Percentiles rank a stretch among this genome's conserved stretches.
Conservation (phyloP, 2,888 invertebrate species). For the Chrysolina haemoptera region DNA sequence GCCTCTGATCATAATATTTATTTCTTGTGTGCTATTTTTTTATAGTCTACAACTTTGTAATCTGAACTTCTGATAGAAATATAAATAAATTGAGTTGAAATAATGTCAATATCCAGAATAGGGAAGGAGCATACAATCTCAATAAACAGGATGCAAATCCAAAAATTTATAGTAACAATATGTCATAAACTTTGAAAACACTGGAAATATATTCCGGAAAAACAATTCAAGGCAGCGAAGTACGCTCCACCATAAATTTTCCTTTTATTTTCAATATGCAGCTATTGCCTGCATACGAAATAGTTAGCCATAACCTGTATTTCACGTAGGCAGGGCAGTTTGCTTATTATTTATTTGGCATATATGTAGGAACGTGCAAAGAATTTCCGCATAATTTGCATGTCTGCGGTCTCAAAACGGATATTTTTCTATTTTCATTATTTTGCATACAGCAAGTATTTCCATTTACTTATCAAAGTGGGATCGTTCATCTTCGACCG, state of each 20-base stretch:
- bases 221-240: conserved; percentile 40
- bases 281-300: conserved; percentile 53
- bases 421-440: not conserved
- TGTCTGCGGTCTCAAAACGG: conserved; percentile 16
- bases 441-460: not conserved
- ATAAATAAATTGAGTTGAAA: too few species aligned
- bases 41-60: too few species aligned
- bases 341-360: conserved; percentile 31
- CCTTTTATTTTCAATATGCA: conserved; percentile 56
- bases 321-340: conserved; percentile 37
- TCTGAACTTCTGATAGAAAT: too few species aligned
- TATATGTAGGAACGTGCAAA: conserved; percentile 21
- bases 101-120: conserved; percentile 34
- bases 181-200: conserved; percentile 48
- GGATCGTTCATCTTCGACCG: too few species aligned
- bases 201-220: conserved; percentile 41
- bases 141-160: conserved; percentile 52
- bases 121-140: conserved; percentile 46
- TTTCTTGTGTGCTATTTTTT: too few species aligned
- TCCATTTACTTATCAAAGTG: too few species aligned
- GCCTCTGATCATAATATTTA: too few species aligned
- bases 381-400: conserved; percentile 22
- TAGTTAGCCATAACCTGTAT: conserved; percentile 42
- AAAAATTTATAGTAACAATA: conserved; percentile 53
- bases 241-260: conserved; percentile 49